Evolutionary conservation across 2,113 vertebrate species (phyloP), one percentile per base, ranked within the genome.

Genomic region (Etheostoma spectabile): DNA sequence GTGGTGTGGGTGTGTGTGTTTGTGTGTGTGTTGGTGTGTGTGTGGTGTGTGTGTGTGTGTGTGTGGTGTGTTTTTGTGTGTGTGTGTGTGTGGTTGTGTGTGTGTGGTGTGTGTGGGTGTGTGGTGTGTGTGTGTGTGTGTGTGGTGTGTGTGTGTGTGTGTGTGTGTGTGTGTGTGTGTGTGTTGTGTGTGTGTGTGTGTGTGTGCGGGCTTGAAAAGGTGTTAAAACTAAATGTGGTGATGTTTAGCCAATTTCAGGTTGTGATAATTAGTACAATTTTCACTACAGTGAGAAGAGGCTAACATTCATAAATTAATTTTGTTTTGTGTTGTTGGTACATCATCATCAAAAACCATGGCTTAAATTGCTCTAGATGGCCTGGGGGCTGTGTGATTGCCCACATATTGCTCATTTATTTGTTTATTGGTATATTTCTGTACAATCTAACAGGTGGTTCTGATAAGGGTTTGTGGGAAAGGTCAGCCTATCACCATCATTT

Each of bases 401-500:
- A n/a, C 72, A 64, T 70, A 61, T 69, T 80, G 42, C 59, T 76
- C 45, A 83, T 83, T 76, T 86, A 61, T 80, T 45, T 85, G 52
- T 84, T 87, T 80, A 52, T 68, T 81, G 62, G n/a, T 24, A 22
- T 53, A 53, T 83, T 85, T 83, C 62, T 74, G 49, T 80, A 66
- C 68, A 56, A 57, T 79, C 63, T 27, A 49, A 66, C 62, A 77
- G 74, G 74, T 76, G 80, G 61, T 48, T 33, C 14, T 66, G 42
- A 27, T 14, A 12, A 59, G 68, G 2, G 59, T 79, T 89, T 82
- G 62, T 80, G 73, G 74, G 33, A 92, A 90, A 91, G 89, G 89
- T 93, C 82, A 84, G 52, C 51, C 49, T 10, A 90, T 92, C 79
- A 92, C 80, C 88, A 91, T 93, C 87, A 92, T 94, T 78, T 82